phyloP scores from a whole-genome alignment of 2,113 vertebrate genomes.

The Orthonyx spaldingii region DNA sequence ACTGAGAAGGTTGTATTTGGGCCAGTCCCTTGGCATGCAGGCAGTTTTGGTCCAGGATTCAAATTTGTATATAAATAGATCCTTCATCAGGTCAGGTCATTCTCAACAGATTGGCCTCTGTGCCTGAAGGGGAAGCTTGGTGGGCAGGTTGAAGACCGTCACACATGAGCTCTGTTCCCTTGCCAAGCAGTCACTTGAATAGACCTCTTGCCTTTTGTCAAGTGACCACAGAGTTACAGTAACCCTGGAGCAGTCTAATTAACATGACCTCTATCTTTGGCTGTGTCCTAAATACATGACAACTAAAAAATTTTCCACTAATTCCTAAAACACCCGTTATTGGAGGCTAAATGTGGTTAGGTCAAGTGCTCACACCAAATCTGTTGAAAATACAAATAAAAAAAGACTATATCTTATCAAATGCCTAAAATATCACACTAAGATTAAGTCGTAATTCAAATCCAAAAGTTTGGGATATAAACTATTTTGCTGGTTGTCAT shows the following conservation, averaged over 20 bases:
- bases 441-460: neutral
- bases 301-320: conserved; percentile 48
- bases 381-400: neutral
- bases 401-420: neutral
- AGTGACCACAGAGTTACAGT: conserved; percentile 24
- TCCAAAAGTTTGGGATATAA: neutral
- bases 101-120: conserved; percentile 52
- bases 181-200: conserved; percentile 23
- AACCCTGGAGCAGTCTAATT: conserved; percentile 62
- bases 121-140: conserved; percentile 46
- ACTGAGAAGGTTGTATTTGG: neutral
- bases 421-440: neutral
- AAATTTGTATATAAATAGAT: conserved; percentile 8
- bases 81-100: conserved; percentile 1
- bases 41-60: neutral
- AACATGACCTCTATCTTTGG: conserved; percentile 48
- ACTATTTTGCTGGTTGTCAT: neutral
- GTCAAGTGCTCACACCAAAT: neutral
- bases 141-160: neutral
- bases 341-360: neutral
- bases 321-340: neutral
- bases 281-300: conserved; percentile 51
- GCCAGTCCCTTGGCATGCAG: neutral
- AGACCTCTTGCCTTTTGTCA: conserved; percentile 12
- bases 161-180: neutral